Evolutionary conservation across 2,113 vertebrate genomes (phyloP), one percentile per base, ranked within the genome.

Genomic region (Rhadina sibilatrix): DNA sequence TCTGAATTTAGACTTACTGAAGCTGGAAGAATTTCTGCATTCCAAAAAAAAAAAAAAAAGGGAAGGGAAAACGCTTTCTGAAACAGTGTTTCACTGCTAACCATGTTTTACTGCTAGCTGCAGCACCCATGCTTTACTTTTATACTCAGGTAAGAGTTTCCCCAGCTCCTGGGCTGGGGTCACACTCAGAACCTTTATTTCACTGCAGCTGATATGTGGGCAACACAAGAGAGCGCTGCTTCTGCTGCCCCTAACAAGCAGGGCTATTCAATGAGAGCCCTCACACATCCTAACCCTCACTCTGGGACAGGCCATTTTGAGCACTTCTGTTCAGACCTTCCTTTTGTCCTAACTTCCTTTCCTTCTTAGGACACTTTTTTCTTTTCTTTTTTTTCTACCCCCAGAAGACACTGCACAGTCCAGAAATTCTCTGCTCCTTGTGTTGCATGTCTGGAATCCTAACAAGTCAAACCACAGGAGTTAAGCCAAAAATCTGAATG

Each of bases 401-500:
- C 84, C 22, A 38, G 88, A 93, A 94, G 87, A 84, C 83, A 56
- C 69, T 53, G 47, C 80, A 69, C 46, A 95, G 78, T 87, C 86
- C 94, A 97, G 95, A 97, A 97, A 89, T 91, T 85, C 72, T 78
- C 91, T 86, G 33, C 68, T 94, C 68, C 91, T 91, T 96, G 72
- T 95, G 76, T 89, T 97, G 85, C 96, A 97, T 96, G 95, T 96
- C 92, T 95, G 93, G 95, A 97, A 96, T 97, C 83, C 94, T 94
- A 95, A 97, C 97, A 96, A 97, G 94, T 94, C 88, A 93, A 97
- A 90, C 95, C 95, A 87, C 91, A 93, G 96, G 91, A 77, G 77
- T 96, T 75, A 94, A 82, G 91, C 87, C 97, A 96, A 95, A 94
- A 92, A 88, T 94, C 80, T 96, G 87, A 96, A 96, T 85, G 56